phyloP scores from a whole-genome alignment of 2,113 vertebrate species.

The Solenodon paradoxus region DNA sequence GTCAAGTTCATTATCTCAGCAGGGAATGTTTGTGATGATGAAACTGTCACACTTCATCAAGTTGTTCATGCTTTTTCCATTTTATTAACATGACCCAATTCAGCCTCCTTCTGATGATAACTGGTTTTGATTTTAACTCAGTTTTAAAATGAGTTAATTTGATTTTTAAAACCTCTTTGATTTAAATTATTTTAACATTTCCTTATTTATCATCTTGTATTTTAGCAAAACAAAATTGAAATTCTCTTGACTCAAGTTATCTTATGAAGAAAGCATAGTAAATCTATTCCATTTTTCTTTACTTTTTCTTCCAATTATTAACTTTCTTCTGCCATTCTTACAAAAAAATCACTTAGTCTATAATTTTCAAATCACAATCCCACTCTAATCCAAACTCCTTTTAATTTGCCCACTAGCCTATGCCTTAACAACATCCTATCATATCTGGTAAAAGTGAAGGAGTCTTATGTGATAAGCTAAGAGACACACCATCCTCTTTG shows the following conservation, averaged over 20 bases:
- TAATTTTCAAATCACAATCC: slow-evolving; percentile 47
- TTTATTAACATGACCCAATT: slow-evolving; percentile 79
- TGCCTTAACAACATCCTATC: slow-evolving; percentile 31
- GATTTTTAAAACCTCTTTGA: slow-evolving; percentile 76
- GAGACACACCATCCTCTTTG: slow-evolving; percentile 27
- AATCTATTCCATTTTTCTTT: neutral
- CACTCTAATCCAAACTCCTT: slow-evolving; percentile 50
- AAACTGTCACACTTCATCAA: slow-evolving; percentile 72
- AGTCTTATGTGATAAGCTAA: slow-evolving; percentile 27
- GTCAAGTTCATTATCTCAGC: slow-evolving; percentile 65
- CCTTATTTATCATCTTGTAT: slow-evolving; percentile 58
- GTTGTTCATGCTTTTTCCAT: slow-evolving; percentile 60
- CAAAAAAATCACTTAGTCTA: slow-evolving; percentile 50
- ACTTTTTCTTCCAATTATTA: neutral
- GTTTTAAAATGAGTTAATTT: slow-evolving; percentile 75
- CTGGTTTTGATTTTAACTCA: slow-evolving; percentile 77
- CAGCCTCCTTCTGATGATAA: slow-evolving; percentile 74
- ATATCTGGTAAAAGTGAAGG: slow-evolving; percentile 54
- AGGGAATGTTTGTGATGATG: slow-evolving; percentile 64
- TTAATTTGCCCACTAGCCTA: slow-evolving; percentile 33
- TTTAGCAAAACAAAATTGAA: slow-evolving; percentile 27
- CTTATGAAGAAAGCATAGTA: slow-evolving; percentile 5
- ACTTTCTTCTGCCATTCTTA: neutral
- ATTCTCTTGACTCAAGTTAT: slow-evolving; percentile 44
- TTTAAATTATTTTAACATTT: slow-evolving; percentile 77